A percentile compares a stretch with the other conserved stretches of the same genome.
phyloP scores from a whole-genome alignment of 2,113 vertebrate genomes.

The Agelaius tricolor region DNA sequence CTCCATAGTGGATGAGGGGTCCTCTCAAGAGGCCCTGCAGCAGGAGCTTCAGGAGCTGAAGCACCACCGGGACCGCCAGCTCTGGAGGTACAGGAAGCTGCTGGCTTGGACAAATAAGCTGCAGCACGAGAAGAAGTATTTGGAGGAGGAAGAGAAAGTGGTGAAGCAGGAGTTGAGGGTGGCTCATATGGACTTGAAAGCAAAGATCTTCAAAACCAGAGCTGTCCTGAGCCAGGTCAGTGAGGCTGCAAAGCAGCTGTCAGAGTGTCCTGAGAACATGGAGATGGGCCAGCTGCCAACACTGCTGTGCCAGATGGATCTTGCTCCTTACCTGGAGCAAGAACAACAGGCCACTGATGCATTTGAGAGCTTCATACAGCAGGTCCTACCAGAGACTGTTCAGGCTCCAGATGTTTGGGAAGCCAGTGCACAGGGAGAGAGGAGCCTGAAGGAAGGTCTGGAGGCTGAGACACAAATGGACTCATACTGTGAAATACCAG shows the following conservation, averaged over 20 bases:
- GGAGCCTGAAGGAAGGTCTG: background rate
- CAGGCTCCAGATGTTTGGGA: background rate
- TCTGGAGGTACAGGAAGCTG: background rate
- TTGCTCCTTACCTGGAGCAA: background rate
- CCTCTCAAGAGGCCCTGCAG: background rate
- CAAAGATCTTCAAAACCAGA: background rate
- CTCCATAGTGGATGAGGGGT: background rate
- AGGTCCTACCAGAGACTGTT: background rate
- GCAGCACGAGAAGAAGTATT: background rate
- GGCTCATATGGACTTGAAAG: background rate
- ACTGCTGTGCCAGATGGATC: background rate
- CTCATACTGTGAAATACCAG: background rate
- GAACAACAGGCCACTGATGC: background rate
- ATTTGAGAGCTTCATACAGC: background rate
- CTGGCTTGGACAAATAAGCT: background rate
- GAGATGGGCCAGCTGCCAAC: background rate
- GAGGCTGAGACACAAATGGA: background rate
- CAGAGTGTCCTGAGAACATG: background rate
- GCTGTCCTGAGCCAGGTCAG: background rate
- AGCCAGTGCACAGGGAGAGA: background rate
- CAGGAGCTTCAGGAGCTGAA: conserved; percentile 19
- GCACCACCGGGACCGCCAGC: background rate
- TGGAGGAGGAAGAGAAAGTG: background rate
- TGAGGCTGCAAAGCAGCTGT: background rate
- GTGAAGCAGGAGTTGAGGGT: background rate